These are phyloP conservation scores for Corvus moneduloides DNA, from an alignment of 2,113 vertebrate species.

Conservation along the genomic window DNA sequence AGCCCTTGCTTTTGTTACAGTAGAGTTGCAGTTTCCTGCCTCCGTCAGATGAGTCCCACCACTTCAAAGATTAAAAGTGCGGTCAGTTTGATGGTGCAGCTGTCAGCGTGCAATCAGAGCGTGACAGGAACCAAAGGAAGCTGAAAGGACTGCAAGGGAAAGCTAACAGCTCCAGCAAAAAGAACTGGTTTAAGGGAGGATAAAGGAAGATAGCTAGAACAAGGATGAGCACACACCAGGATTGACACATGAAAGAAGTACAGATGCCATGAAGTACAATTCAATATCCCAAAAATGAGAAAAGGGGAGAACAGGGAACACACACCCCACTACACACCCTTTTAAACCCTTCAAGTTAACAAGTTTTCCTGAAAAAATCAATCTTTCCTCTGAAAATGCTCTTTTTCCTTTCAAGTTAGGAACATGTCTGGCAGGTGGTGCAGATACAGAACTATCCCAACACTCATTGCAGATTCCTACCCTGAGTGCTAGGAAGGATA, in stretches of 20 bases:
- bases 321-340: neutral
- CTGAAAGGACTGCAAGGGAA: neutral
- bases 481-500: neutral
- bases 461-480: neutral
- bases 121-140: neutral
- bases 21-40: neutral
- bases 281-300: neutral
- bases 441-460: neutral
- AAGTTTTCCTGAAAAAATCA: neutral
- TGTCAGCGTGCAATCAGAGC: neutral
- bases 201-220: neutral
- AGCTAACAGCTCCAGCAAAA: neutral
- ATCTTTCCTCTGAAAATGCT: neutral
- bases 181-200: neutral
- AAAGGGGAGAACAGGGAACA: neutral
- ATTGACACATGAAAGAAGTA: neutral
- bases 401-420: neutral
- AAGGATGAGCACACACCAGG: neutral
- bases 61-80: neutral
- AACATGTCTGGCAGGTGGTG: neutral
- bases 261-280: neutral
- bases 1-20: conserved; percentile 5
- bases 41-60: neutral
- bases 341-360: neutral
- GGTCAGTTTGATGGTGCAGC: neutral